Percentiles rank a stretch among this genome's conserved stretches.
phyloP scores from a whole-genome alignment of 2,888 invertebrate species.

The Rotaria magnacalcarata region DNA sequence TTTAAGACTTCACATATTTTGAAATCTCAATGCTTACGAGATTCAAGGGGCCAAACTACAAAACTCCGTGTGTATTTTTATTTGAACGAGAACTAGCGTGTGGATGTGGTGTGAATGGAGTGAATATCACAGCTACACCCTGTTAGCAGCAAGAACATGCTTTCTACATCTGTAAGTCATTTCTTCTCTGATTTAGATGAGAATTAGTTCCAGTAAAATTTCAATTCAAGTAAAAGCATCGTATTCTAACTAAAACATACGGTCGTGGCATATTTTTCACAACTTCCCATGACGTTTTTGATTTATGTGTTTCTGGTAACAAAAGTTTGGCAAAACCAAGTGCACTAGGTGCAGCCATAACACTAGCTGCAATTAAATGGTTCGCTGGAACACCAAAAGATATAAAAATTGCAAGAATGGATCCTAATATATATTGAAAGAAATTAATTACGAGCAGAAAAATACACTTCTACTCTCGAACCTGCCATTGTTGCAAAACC shows the following conservation, averaged over 20 bases:
- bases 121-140: too few species aligned
- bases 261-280: constrained; percentile 68
- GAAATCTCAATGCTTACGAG: too few species aligned
- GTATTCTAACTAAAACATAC: constrained; percentile 48
- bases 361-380: constrained; percentile 82
- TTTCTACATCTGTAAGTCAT: too few species aligned
- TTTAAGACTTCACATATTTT: too few species aligned
- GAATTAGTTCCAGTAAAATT: too few species aligned
- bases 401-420: constrained; percentile 41
- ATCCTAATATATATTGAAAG: constrained; percentile 27
- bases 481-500: constrained; percentile 90
- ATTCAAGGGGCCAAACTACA: too few species aligned
- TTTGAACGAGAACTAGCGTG: too few species aligned
- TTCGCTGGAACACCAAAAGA: constrained; percentile 63
- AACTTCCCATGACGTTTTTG: constrained; percentile 69
- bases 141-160: too few species aligned
- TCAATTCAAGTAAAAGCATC: too few species aligned
- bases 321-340: constrained; percentile 81
- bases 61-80: too few species aligned
- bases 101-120: too few species aligned
- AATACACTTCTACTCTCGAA: constrained; percentile 74
- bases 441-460: not conserved
- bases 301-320: constrained; percentile 81
- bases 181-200: too few species aligned
- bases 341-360: constrained; percentile 92